phyloP scores from a whole-genome alignment of 2,113 vertebrate genomes.

The Nothobranchius furzeri region DNA sequence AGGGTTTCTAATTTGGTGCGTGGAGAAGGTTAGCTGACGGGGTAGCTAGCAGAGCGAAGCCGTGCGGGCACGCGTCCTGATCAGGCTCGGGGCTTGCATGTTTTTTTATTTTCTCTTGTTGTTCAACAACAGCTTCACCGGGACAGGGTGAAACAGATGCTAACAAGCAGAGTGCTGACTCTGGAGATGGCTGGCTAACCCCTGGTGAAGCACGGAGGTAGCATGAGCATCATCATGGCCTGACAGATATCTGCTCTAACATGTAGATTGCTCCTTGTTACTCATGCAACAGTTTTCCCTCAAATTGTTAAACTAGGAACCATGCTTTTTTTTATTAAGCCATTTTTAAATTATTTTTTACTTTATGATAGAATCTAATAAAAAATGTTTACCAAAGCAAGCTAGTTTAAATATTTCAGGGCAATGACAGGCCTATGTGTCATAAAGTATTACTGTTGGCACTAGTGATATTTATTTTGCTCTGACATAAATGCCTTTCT shows the following conservation, averaged over 20 bases:
- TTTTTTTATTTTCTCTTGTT: conserved; percentile 59
- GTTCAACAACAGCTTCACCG: conserved; percentile 64
- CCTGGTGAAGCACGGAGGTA: conserved; percentile 30
- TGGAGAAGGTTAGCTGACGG: conserved; percentile 69
- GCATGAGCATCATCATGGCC: conserved; percentile 8
- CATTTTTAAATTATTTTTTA: too few relatives aligned
- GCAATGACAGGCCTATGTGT: too few relatives aligned
- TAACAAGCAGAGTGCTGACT: conserved; percentile 49
- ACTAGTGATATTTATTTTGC: too few relatives aligned
- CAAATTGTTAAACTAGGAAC: neutral
- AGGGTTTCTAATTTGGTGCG: conserved; percentile 80
- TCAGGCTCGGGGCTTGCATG: conserved; percentile 69
- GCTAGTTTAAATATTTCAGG: too few relatives aligned
- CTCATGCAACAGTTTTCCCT: neutral
- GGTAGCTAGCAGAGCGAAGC: conserved; percentile 68
- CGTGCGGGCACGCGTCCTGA: conserved; percentile 59
- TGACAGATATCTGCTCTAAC: neutral
- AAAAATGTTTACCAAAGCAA: too few relatives aligned
- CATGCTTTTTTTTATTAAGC: conserved; percentile 2
- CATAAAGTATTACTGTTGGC: too few relatives aligned
- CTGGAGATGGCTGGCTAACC: conserved; percentile 36
- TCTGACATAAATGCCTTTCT: too few relatives aligned
- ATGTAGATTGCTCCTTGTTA: too few relatives aligned
- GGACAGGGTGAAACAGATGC: conserved; percentile 64
- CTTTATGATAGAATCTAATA: too few relatives aligned